Evolutionary conservation across 2,888 invertebrate species (phyloP).

Genomic region (Bhutanitis thaidina): DNA sequence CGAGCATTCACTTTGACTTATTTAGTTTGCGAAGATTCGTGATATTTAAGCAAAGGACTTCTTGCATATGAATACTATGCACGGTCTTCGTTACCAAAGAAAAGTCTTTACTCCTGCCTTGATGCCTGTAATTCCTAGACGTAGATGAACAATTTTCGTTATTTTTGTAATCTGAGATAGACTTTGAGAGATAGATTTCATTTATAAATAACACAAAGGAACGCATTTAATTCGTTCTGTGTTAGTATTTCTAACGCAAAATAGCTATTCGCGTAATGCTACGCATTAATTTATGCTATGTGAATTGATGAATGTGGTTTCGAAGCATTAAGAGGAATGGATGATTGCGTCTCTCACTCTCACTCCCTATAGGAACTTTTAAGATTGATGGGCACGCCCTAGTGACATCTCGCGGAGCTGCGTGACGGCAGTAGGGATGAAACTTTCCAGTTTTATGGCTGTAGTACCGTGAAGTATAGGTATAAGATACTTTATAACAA

Average conservation of each 20-base stretch:
- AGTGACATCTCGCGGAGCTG: conserved; percentile 38
- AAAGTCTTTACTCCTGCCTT: conserved; percentile 7
- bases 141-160: not conserved
- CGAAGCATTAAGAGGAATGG: conserved; percentile 21
- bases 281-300: conserved; percentile 22
- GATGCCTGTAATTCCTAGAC: conserved; percentile 10
- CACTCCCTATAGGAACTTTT: conserved; percentile 26
- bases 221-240: not conserved
- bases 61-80: conserved; percentile 24
- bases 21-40: conserved; percentile 29
- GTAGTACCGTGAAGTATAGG: conserved; percentile 33
- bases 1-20: conserved; percentile 35
- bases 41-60: conserved; percentile 32
- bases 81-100: conserved; percentile 22
- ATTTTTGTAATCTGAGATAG: conserved; percentile 2
- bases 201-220: conserved; percentile 10
- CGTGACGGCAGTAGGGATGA: conserved; percentile 31
- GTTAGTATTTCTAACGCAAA: conserved; percentile 19
- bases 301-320: conserved; percentile 22
- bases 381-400: conserved; percentile 57
- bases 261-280: conserved; percentile 21
- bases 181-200: not conserved
- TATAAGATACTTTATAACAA: conserved; percentile 33
- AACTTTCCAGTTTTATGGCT: conserved; percentile 47
- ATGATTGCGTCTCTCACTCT: conserved; percentile 25